These are phyloP conservation scores for Isurus oxyrinchus DNA, from an alignment of 2,113 vertebrate species.

Conservation along the genomic window DNA sequence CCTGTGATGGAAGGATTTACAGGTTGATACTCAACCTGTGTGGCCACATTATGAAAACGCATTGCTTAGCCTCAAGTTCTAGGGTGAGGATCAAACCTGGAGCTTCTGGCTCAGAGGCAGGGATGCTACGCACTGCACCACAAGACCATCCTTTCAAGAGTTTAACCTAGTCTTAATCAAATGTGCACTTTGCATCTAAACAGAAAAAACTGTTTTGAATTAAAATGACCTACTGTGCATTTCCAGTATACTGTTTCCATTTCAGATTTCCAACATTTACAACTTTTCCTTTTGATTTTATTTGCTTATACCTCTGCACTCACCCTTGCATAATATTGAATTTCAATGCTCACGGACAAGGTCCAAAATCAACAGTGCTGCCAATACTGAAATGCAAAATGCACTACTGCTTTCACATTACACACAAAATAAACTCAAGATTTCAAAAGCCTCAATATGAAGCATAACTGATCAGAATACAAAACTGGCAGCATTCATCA, in stretches of 20 bases:
- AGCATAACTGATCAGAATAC: background rate
- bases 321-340: background rate
- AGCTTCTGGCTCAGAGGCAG: too few relatives aligned
- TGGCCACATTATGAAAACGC: too few relatives aligned
- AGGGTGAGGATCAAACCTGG: too few relatives aligned
- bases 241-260: background rate
- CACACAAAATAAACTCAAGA: background rate
- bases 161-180: background rate
- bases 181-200: background rate
- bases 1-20: too few relatives aligned
- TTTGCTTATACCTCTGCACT: background rate
- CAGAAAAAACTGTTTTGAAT: background rate
- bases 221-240: background rate
- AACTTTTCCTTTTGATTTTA: background rate
- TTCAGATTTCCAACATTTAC: background rate
- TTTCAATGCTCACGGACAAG: background rate
- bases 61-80: too few relatives aligned
- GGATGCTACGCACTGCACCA: too few relatives aligned
- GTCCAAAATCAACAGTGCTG: background rate
- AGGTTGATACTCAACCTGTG: too few relatives aligned
- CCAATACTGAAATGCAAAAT: too few relatives aligned
- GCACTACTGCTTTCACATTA: background rate
- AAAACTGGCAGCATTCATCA: background rate
- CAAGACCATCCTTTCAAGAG: background rate
- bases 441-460: background rate